phyloP scores from a whole-genome alignment of 1,140 invertebrate species.

The Hyposmocoma kahamanoa region DNA sequence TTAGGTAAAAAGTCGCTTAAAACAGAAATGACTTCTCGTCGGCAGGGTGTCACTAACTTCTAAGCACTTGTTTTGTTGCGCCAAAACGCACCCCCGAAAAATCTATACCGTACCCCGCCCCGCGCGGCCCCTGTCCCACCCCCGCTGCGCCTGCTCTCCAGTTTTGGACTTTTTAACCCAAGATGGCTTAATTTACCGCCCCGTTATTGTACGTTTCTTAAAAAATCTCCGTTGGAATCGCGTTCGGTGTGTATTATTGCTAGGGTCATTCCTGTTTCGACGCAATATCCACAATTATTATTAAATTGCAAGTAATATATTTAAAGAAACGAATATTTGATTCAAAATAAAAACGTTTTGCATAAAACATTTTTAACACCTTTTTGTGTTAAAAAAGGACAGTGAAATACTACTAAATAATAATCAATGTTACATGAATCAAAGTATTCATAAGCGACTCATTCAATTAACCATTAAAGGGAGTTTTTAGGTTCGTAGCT shows the following conservation, averaged over 20 bases:
- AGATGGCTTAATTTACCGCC: slow-evolving; percentile 59
- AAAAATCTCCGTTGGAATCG: slow-evolving; percentile 45
- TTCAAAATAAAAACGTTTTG: no score
- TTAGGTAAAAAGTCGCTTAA: no score
- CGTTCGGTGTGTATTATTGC: background rate
- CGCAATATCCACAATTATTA: background rate
- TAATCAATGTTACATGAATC: no score
- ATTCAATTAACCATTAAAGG: no score
- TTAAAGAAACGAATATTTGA: no score
- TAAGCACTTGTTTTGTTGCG: slow-evolving; percentile 31
- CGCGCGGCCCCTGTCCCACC: slow-evolving; percentile 10
- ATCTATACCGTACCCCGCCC: slow-evolving; percentile 28
- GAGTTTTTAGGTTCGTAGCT: no score
- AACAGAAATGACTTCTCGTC: no score
- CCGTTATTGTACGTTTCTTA: slow-evolving; percentile 42
- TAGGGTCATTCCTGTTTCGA: background rate
- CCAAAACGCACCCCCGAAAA: slow-evolving; percentile 39
- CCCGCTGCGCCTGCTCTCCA: slow-evolving; percentile 16
- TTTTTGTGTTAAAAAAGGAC: no score
- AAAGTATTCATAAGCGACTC: no score
- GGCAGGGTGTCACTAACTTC: slow-evolving; percentile 5
- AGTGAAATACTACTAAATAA: no score
- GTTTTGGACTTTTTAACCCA: slow-evolving; percentile 57
- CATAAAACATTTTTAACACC: no score
- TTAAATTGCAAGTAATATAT: no score